These are phyloP conservation scores for Tetragonula clypearis DNA, from an alignment of 1,140 invertebrate genomes.

Conservation along the genomic window DNA sequence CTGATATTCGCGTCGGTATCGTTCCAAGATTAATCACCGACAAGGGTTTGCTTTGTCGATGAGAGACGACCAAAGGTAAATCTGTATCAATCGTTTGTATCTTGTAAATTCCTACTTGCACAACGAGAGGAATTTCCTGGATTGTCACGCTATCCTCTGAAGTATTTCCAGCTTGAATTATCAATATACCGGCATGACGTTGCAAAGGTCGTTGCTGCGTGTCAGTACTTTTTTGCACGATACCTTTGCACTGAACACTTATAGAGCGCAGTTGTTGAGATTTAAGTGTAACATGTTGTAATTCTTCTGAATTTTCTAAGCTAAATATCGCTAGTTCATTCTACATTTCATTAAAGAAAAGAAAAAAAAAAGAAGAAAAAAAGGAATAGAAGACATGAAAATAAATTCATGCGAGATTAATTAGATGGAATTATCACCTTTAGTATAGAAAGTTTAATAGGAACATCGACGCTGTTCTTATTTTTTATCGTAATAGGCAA, in stretches of 20 bases:
- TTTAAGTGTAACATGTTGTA: conserved; percentile 25
- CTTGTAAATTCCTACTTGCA: conserved; percentile 68
- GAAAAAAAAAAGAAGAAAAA: conserved; percentile 17
- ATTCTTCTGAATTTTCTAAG: conserved; percentile 52
- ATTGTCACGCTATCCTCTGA: conserved; percentile 60
- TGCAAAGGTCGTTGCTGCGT: conserved; percentile 9
- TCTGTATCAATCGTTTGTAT: conserved; percentile 71
- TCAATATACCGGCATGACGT: conserved; percentile 52
- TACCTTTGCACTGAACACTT: conserved; percentile 48
- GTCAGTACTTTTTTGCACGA: conserved; percentile 17
- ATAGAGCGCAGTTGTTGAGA: conserved; percentile 39
- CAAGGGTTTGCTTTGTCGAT: conserved; percentile 68
- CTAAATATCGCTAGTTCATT: conserved; percentile 61
- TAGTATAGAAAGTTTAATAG: conserved; percentile 66
- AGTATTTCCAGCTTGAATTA: conserved; percentile 59
- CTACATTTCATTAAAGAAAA: conserved; percentile 32
- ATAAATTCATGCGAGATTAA: background rate
- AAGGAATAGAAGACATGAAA: background rate
- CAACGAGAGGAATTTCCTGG: conserved; percentile 70
- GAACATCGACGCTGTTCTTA: conserved; percentile 73
- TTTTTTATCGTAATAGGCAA: conserved; percentile 73
- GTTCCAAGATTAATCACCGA: conserved; percentile 70
- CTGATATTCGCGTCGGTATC: conserved; percentile 56
- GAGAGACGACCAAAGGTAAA: conserved; percentile 66
- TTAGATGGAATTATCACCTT: conserved; percentile 60